phyloP scores from a whole-genome alignment of 2,888 invertebrate species.

The Drosophila lacicola region DNA sequence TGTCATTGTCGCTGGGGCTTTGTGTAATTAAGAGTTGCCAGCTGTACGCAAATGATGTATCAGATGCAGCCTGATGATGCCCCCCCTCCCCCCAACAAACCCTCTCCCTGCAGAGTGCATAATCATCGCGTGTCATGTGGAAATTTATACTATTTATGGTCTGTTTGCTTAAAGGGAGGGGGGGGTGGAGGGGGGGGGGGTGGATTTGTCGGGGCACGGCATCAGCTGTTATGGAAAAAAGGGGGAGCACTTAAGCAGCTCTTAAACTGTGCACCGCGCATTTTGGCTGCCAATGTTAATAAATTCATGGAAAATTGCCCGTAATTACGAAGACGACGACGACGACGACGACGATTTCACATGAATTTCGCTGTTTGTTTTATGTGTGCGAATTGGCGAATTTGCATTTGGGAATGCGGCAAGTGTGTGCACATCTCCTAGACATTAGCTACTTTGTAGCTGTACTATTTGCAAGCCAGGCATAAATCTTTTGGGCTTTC shows the following conservation, averaged over 20 bases:
- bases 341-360: conserved; percentile 66
- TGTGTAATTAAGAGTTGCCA: conserved; percentile 73
- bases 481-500: conserved; percentile 57
- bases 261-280: conserved; percentile 53
- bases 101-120: conserved; percentile 68
- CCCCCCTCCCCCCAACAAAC: not conserved
- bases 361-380: conserved; percentile 58
- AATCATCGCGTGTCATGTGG: conserved; percentile 81
- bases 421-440: not conserved
- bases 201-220: not conserved
- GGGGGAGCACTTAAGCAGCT: conserved; percentile 59
- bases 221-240: conserved; percentile 8
- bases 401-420: conserved; percentile 64
- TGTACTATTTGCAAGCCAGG: conserved; percentile 14
- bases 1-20: conserved; percentile 73
- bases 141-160: conserved; percentile 80
- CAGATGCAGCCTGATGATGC: conserved; percentile 53
- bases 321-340: conserved; percentile 67
- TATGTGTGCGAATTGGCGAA: conserved; percentile 30
- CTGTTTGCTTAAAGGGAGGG: conserved; percentile 65
- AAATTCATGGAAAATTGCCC: conserved; percentile 79
- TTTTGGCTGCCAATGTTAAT: conserved; percentile 55
- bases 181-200: conserved; percentile 1
- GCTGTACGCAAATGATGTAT: conserved; percentile 77
- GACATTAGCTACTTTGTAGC: conserved; percentile 33